Evolutionary conservation across 2,113 vertebrate species (phyloP).

Genomic region (Plecturocebus donacophilus): DNA sequence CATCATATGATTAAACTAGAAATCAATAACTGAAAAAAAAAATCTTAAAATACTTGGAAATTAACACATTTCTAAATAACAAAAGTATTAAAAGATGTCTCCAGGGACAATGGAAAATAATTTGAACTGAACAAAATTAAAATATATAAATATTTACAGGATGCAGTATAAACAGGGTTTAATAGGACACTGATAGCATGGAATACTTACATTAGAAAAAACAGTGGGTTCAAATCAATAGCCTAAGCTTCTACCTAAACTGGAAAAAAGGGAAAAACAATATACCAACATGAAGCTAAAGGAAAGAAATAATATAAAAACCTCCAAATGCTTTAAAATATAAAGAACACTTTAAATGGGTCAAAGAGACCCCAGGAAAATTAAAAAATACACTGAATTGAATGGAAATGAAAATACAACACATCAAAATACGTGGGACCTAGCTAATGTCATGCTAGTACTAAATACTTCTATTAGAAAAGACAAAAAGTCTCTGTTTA

Average conservation of each 20-base stretch:
- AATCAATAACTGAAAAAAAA: neutral
- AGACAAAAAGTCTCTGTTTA: neutral
- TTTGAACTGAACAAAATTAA: neutral
- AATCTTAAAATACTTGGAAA: neutral
- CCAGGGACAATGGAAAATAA: neutral
- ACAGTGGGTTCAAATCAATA: neutral
- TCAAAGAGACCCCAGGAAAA: neutral
- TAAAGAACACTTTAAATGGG: neutral
- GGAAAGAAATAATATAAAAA: neutral
- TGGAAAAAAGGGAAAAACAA: neutral
- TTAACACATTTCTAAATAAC: neutral
- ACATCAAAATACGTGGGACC: neutral
- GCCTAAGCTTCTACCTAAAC: neutral
- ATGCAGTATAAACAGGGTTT: neutral
- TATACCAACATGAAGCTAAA: neutral
- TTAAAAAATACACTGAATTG: neutral
- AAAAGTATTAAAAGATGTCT: neutral
- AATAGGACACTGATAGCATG: neutral
- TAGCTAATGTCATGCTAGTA: neutral
- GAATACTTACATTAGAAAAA: neutral
- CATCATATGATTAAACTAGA: neutral
- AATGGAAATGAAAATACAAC: neutral
- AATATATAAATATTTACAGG: neutral
- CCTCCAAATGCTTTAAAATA: neutral
- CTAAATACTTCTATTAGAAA: neutral